phyloP scores from a whole-genome alignment of 2,797 vertebrate genomes.

The Sebastes kiyomatsui region DNA sequence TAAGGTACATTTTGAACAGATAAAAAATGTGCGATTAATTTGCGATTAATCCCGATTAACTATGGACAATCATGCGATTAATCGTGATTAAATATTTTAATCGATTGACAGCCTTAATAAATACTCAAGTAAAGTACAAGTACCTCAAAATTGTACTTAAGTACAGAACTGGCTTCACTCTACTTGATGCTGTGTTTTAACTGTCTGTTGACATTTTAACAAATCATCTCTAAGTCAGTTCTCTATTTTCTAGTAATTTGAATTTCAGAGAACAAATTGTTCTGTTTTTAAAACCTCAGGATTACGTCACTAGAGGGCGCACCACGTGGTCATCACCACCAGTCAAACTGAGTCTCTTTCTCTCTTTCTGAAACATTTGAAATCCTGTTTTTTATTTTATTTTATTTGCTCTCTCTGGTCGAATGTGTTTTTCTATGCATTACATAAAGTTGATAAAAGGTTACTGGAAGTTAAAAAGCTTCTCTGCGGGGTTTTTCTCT shows the following conservation, averaged over 20 bases:
- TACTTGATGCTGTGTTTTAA: neutral
- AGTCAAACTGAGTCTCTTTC: neutral
- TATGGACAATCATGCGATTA: no score
- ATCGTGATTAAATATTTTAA: no score
- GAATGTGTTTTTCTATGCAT: neutral
- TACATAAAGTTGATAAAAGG: neutral
- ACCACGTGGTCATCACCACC: neutral
- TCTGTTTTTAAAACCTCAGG: neutral
- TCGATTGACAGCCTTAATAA: no score
- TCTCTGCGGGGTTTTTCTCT: no score
- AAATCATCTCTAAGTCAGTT: neutral
- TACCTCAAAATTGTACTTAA: no score
- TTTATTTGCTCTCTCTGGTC: no score
- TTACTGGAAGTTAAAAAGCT: no score
- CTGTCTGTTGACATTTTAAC: neutral
- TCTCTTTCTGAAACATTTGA: neutral
- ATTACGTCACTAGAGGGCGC: constrained; percentile 12
- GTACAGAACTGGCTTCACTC: neutral
- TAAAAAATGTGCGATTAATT: no score
- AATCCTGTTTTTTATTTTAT: no score
- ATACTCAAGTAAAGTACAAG: no score
- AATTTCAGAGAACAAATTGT: neutral
- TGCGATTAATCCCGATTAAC: no score
- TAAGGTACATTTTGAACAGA: no score
- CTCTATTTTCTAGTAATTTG: neutral